Base-by-base conservation (phyloP, 2,888 invertebrate genomes). In the Ephialtes manifestator region DNA sequence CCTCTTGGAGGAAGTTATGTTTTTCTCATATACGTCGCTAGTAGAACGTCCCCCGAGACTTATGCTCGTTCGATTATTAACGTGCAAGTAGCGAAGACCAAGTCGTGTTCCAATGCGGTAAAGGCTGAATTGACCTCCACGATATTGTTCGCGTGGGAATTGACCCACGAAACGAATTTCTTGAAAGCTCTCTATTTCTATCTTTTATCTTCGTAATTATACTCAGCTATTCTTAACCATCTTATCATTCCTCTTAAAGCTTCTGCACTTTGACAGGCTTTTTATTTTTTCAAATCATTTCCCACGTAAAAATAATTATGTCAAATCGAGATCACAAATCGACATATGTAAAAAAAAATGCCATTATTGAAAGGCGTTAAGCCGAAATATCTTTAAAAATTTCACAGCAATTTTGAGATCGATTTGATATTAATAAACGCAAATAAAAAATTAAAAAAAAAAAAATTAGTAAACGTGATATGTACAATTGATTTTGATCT, bases 31-130 rank as follows among this genome's bases (percentile, higher is more conserved):
- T 48, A 65, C 48, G 46, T 60, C 60, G 71, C 35, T 60, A 11
- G 39, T 77, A 51, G 68, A 55, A 48, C 31, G 60, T 78, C 84
- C 71, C 81, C 43, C 43, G 84, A 55, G 84, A 67, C 13, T 43
- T 24, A 77, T 72, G 60, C 68, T 46, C 68, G 77, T 81, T 84
- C 77, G 74, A 84, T 81, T 84, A 84, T 84, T 81, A 84, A 81
- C 58, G 81, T 51, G 60, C 81, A 68, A 81, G 51, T 77, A 68
- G 81, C 35, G 65, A 35, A 60, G 81, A 74, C 28, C 28, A 58
- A 65, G 75, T 68, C 67, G 53, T 75, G 48, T 76, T 39, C 48
- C 70, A 63, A n/a, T 13, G 20, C 31, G 48, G 43, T 39, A 13
- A 53, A 35, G 53, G 43, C 68, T 65, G 31, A 43, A 55, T 48